phyloP scores from a whole-genome alignment of 2,113 vertebrate species.

The Prinia subflava region DNA sequence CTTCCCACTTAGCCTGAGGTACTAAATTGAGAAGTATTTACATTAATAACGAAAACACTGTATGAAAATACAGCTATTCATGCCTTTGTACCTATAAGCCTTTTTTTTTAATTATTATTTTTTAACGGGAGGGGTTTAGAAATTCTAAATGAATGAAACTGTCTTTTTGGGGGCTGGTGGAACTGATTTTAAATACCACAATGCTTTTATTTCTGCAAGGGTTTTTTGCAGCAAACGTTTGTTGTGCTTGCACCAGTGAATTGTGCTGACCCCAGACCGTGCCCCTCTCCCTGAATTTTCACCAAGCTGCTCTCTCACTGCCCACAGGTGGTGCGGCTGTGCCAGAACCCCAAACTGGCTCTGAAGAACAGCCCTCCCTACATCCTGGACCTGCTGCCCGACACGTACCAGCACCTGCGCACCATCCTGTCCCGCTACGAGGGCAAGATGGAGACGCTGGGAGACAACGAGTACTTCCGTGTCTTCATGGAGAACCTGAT shows the following conservation, averaged over 20 bases:
- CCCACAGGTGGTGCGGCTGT: constrained; percentile 91
- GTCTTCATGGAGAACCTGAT: constrained; percentile 99
- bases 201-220: background rate
- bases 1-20: background rate
- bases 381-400: constrained; percentile 95
- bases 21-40: background rate
- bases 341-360: constrained; percentile 95
- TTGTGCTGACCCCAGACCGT: rapidly evolving
- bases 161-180: background rate
- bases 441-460: constrained; percentile 96
- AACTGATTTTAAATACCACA: background rate
- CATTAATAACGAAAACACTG: background rate
- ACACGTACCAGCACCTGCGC: constrained; percentile 96
- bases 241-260: rapidly evolving
- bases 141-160: background rate
- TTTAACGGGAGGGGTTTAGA: background rate
- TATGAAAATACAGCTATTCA: background rate
- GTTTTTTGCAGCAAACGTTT: background rate
- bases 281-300: background rate
- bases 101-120: background rate
- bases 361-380: constrained; percentile 99
- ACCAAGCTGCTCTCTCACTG: background rate
- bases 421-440: constrained; percentile 94
- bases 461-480: constrained; percentile 96
- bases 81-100: background rate